Base-by-base conservation (phyloP, 35 echinoderm and acorn worm species). In the Apostichopus japonicus region DNA sequence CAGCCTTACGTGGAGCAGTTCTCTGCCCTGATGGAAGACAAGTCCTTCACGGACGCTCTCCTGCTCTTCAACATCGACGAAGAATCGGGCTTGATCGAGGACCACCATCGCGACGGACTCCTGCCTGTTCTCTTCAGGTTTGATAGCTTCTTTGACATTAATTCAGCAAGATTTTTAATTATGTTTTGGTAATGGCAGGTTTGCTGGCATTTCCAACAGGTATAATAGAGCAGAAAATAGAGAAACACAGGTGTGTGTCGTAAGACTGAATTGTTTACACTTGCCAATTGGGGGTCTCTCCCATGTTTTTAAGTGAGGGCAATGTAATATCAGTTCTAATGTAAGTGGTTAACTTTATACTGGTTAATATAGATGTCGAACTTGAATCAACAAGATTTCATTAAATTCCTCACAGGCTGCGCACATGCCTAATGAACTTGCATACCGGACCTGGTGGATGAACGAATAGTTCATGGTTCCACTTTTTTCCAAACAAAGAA, bases 1-100 rank as follows among this genome's bases (percentile, higher is more conserved):
- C 90, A 56, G 10, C 97, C 97, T 5, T 99, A 99, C 80, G 67
- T 84, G 63, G 97, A 99, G 0, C 92, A 96, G 23, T 91, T 98
- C 22, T 90, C 93, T 5, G 70, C 27, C 16, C 83, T 99, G 67
- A 96, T 98, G 92, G 93, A 96, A 21, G 95, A 95, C 54, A 96
- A 96, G 61, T 88, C 77, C 1, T 98, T 98, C 79, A 84, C 93
- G 22, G 97, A 95, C 6, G 94, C 93, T 27, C 67, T 99, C 76
- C 91, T 96, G 15, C 93, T 91, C n/a, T 95, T 99, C 59, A 94
- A 92, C 71, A 93, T 99, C n/a, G 97, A 99, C 44, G 93, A 94
- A 73, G 94, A 92, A 17, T 70, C 91, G 23, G 97, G 97, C 1
- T 17, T 98, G 21, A 80, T 99, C 4, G 87, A 94, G 11, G 79